Evolutionary conservation across 2,888 invertebrate species (phyloP), one percentile per base, ranked within the genome.

Genomic region (Boloria euphrosyne): DNA sequence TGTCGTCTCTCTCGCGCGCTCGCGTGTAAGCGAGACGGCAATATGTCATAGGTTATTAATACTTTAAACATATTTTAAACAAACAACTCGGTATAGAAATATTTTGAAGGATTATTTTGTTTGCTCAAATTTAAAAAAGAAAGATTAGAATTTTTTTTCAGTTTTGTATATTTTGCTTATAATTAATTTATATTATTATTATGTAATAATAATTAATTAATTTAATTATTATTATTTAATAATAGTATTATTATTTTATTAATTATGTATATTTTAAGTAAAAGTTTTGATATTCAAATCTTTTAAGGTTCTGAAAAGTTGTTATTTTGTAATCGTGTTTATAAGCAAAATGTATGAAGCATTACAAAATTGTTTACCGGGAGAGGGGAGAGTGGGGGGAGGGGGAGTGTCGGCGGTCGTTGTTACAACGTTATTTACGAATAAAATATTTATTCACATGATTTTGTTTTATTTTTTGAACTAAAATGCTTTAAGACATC

Each of bases 381-480:
- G 17, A 17, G 57, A n/a, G 13, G 16, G 6, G 14, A 47, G 17
- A 17, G 57, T n/a, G 13, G 27, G 55, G 2, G 18, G 17, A 17
- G 55, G 17, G 13, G 13, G 13, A 13, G 4, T 2, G 16, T 13
- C 22, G 16, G 53, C 10, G 16, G 53, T 38, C 4, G 14, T 61
- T 62, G 62, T 63, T 63, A 49, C 66, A 38, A 58, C 50, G 49
- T 68, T 55, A 66, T 68, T 59, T 68, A 71, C 55, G 54, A 70
- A 66, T 68, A 68, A 66, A 71, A 68, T 69, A 71, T 66, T 71
- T 68, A 71, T 71, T 69, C 69, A 66, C 46, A 50, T 16, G 10
- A 0, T 27, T 27, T n/a, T 51, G 31, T 66, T 49, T 61, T 53
- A 63, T 63, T 55, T 22, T n/a, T n/a, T n/a, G n/a, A n/a, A n/a